phyloP scores from a whole-genome alignment of 2,113 vertebrate genomes.

The Chamaea fasciata region DNA sequence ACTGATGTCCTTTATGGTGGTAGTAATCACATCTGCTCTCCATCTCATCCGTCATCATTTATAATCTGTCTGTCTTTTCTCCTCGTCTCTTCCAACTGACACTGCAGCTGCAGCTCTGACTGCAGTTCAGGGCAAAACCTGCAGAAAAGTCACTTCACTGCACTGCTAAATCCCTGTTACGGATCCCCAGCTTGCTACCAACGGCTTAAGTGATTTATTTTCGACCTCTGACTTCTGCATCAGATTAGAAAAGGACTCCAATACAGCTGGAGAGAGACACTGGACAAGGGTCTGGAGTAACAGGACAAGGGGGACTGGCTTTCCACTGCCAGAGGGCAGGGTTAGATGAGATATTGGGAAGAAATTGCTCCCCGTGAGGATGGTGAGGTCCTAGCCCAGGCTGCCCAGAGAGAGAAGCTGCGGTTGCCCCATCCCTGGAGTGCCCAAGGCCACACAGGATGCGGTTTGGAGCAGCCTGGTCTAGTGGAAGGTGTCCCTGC shows the following conservation, averaged over 20 bases:
- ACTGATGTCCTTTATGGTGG: neutral
- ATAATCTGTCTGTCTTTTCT: neutral
- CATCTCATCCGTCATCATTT: neutral
- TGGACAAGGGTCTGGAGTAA: neutral
- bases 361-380: fast-evolving
- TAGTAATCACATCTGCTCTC: neutral
- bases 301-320: neutral
- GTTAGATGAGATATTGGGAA: neutral
- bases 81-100: neutral
- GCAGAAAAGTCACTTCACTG: neutral
- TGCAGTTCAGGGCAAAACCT: neutral
- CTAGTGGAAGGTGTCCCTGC: neutral
- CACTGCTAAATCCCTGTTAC: neutral
- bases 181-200: neutral
- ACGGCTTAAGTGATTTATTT: neutral
- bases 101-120: neutral
- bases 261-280: neutral
- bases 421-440: neutral
- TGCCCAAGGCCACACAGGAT: neutral
- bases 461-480: neutral
- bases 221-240: neutral
- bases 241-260: neutral
- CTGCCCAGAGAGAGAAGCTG: neutral
- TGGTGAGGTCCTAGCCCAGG: neutral
- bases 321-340: neutral